Evolutionary conservation across 2,888 invertebrate genomes (phyloP).

Genomic region (Eubasilissa splendida): DNA sequence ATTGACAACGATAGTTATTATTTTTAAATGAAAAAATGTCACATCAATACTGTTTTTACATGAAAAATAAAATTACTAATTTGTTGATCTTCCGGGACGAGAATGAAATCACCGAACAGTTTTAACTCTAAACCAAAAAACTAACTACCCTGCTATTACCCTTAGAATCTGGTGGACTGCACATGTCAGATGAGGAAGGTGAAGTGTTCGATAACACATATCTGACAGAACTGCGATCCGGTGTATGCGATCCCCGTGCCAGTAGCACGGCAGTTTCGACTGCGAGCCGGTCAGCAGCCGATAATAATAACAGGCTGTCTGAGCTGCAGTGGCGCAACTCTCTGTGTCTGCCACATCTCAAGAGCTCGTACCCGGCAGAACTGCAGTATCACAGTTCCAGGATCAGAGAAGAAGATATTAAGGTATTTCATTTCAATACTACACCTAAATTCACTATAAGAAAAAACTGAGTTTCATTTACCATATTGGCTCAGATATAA

Average conservation of each 20-base stretch:
- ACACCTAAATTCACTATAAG: not conserved
- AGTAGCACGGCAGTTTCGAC: slow-evolving; percentile 47
- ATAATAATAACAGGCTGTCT: slow-evolving; percentile 70
- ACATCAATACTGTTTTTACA: no score
- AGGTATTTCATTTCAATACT: slow-evolving; percentile 66
- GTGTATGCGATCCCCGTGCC: slow-evolving; percentile 68
- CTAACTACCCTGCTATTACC: no score
- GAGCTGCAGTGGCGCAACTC: slow-evolving; percentile 87
- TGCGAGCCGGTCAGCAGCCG: slow-evolving; percentile 60
- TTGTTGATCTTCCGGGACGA: no score
- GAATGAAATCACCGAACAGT: no score
- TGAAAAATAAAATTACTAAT: no score
- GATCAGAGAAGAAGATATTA: slow-evolving; percentile 78
- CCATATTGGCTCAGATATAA: no score
- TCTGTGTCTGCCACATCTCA: slow-evolving; percentile 86
- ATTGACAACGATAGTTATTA: no score
- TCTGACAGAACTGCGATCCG: slow-evolving; percentile 77
- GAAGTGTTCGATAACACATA: slow-evolving; percentile 89
- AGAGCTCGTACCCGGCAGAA: slow-evolving; percentile 89
- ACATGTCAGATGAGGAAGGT: slow-evolving; percentile 90
- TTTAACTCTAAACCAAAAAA: no score
- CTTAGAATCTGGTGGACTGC: slow-evolving; percentile 70
- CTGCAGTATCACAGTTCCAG: slow-evolving; percentile 75
- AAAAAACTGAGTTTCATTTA: no score
- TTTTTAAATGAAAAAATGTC: no score